phyloP scores from a whole-genome alignment of 2,797 vertebrate genomes.

The Halcyon smyrnensis region DNA sequence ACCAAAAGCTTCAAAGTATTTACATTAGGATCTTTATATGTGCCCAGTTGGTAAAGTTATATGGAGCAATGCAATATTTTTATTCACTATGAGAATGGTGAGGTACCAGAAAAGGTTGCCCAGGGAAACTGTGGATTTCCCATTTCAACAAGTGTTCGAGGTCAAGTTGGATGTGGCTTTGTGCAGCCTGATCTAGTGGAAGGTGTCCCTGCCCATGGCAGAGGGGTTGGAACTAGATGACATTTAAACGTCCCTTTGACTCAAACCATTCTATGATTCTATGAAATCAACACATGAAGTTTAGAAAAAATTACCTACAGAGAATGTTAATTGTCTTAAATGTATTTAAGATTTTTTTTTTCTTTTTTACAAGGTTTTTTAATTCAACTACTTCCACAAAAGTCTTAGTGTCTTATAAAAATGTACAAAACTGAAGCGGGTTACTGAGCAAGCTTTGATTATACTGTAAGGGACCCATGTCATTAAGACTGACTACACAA shows the following conservation, averaged over 20 bases:
- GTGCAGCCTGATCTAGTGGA: neutral
- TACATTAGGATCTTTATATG: neutral
- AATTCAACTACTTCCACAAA: neutral
- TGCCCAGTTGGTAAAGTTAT: neutral
- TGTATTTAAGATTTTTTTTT: neutral
- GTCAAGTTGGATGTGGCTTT: neutral
- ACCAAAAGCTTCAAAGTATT: neutral
- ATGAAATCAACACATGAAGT: fast-evolving
- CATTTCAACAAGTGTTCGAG: neutral
- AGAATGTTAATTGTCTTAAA: neutral
- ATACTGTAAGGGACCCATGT: neutral
- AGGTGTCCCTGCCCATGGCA: neutral
- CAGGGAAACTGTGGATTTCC: neutral
- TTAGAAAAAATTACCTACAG: neutral
- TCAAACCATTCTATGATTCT: neutral
- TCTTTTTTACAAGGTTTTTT: neutral
- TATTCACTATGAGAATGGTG: neutral
- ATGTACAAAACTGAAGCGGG: neutral
- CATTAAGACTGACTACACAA: neutral
- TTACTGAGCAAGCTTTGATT: neutral
- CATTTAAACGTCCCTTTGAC: neutral
- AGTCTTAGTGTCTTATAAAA: neutral
- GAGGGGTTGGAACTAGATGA: neutral
- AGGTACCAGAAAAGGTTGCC: neutral
- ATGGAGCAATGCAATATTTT: neutral